Evolutionary conservation across 2,888 invertebrate genomes (phyloP).

Genomic region (Stegophylla sp.): DNA sequence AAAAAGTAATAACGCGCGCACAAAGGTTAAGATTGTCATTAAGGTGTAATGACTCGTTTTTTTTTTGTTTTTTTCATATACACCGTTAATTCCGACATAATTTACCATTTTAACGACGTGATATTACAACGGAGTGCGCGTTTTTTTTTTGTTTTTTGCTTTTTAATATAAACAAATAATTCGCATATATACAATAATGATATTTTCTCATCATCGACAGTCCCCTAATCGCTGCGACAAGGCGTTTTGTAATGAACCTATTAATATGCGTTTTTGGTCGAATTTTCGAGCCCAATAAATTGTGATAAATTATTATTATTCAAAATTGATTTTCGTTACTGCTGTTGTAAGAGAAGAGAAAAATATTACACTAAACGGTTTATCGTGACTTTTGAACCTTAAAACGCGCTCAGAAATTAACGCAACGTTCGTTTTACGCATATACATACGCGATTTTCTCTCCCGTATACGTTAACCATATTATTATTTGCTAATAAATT

Average conservation of each 20-base stretch:
- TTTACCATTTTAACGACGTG: constrained; percentile 3
- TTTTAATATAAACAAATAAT: not conserved
- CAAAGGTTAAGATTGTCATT: constrained; percentile 26
- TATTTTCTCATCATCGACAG: constrained; percentile 2
- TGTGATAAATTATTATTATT: not conserved
- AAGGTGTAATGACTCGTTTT: constrained; percentile 13
- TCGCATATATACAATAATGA: not conserved
- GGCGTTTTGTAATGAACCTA: constrained; percentile 24
- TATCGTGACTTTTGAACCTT: not conserved
- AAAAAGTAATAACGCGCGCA: not conserved
- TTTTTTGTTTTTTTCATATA: not conserved
- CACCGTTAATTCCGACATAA: not conserved
- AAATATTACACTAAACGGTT: not conserved
- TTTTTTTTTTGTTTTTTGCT: not conserved
- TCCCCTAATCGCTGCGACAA: not conserved
- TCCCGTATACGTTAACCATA: not conserved
- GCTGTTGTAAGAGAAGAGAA: not conserved
- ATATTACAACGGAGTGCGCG: not conserved
- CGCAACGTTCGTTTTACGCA: too few relatives aligned
- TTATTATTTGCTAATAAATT: constrained; percentile 1
- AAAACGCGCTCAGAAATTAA: not conserved
- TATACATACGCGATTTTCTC: not conserved
- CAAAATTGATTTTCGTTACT: constrained; percentile 17
- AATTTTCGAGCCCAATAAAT: not conserved
- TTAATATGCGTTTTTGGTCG: constrained; percentile 5